Conservation (phyloP, 2,113 vertebrate species). For the Dunckerocampus dactyliophorus region DNA sequence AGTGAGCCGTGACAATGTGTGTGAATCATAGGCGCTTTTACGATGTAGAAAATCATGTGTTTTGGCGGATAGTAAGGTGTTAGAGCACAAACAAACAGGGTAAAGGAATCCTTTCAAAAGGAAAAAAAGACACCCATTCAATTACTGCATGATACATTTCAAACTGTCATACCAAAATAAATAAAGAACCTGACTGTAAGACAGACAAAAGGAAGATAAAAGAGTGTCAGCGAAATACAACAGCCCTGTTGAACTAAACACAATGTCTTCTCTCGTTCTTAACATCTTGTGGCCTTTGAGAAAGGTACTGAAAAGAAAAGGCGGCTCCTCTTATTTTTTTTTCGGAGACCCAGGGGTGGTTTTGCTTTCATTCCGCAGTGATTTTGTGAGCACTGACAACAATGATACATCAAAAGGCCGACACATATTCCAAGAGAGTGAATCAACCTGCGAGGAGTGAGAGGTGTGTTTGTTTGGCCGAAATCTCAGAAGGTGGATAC, state of each 20-base stretch:
- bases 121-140: conserved; percentile 16
- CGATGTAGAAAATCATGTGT: conserved; percentile 36
- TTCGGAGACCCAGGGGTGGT: conserved; percentile 41
- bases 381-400: conserved; percentile 68
- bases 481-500: conserved; percentile 4
- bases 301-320: conserved; percentile 38
- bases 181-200: not conserved
- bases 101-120: conserved; percentile 25
- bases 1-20: conserved; percentile 3
- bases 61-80: conserved; percentile 28
- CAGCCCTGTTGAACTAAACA: conserved; percentile 35
- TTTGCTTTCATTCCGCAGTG: conserved; percentile 54
- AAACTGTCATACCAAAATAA: conserved; percentile 17
- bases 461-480: conserved; percentile 11
- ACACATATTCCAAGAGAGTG: conserved; percentile 53
- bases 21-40: conserved; percentile 18
- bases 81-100: conserved; percentile 29
- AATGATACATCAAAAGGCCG: conserved; percentile 66
- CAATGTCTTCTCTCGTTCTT: conserved; percentile 31
- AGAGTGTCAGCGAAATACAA: conserved; percentile 35
- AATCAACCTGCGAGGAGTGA: conserved; percentile 11
- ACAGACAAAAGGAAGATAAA: conserved; percentile 32
- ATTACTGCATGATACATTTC: conserved; percentile 44
- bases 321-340: conserved; percentile 23
- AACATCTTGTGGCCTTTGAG: conserved; percentile 40